phyloP scores from a whole-genome alignment of 2,797 vertebrate genomes.

The Cygnus olor region DNA sequence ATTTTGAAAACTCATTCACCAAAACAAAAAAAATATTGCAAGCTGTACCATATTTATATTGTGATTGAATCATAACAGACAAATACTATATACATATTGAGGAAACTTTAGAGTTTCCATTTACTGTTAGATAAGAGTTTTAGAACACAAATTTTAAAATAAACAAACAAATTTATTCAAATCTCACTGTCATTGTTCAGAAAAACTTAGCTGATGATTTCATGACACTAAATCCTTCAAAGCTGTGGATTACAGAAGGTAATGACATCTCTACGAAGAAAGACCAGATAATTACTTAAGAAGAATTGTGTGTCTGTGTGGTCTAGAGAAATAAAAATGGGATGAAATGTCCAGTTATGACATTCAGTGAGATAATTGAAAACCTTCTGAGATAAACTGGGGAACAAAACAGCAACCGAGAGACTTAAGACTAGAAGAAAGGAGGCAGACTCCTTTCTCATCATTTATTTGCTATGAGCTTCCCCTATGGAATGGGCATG shows the following conservation, averaged over 20 bases:
- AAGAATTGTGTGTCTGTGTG: neutral
- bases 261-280: neutral
- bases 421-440: neutral
- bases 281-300: neutral
- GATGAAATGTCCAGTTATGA: neutral
- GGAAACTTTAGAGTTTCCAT: neutral
- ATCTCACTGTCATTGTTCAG: neutral
- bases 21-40: neutral
- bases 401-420: accelerated
- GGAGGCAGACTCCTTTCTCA: neutral
- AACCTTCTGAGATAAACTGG: neutral
- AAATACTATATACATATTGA: accelerated
- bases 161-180: neutral
- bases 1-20: neutral
- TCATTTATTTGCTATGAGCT: neutral
- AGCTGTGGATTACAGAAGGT: neutral
- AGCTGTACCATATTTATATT: neutral
- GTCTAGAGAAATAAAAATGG: neutral
- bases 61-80: neutral
- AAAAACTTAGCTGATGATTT: neutral
- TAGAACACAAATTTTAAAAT: neutral
- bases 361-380: neutral
- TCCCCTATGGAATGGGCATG: neutral
- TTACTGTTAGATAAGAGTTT: neutral
- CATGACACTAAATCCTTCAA: neutral